These are phyloP conservation scores for Colletes latitarsis DNA, from an alignment of 1,140 invertebrate species.

Conservation along the genomic window DNA sequence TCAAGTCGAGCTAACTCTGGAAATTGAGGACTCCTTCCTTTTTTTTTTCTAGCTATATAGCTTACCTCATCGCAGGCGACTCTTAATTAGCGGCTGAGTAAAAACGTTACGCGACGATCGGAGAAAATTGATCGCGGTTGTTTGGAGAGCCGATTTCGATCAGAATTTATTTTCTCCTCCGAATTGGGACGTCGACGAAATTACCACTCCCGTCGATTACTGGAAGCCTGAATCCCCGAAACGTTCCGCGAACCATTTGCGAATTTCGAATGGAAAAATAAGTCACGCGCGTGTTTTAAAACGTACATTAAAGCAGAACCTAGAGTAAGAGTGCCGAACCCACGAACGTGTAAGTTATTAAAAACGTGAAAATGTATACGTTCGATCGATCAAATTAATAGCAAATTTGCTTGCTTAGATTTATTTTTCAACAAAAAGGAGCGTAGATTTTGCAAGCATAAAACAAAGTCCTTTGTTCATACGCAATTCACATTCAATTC, in stretches of 20 bases:
- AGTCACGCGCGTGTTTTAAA: too few relatives aligned
- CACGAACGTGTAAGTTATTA: too few relatives aligned
- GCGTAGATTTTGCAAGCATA: too few relatives aligned
- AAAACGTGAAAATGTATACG: too few relatives aligned
- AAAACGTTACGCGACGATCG: not conserved
- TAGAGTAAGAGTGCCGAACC: too few relatives aligned
- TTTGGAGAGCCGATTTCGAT: not conserved
- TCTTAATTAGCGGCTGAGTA: conserved; percentile 6
- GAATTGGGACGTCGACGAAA: not conserved
- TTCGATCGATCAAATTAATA: too few relatives aligned
- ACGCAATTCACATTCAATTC: too few relatives aligned
- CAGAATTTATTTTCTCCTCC: not conserved
- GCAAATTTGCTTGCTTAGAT: too few relatives aligned
- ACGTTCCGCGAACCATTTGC: too few relatives aligned
- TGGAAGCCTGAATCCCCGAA: not conserved
- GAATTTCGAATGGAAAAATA: not conserved
- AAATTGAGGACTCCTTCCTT: not conserved
- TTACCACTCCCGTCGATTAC: not conserved
- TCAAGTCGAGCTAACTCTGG: not conserved
- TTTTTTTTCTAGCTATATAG: not conserved
- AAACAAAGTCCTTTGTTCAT: too few relatives aligned
- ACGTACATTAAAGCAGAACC: too few relatives aligned
- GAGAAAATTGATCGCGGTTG: not conserved
- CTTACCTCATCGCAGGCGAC: not conserved
- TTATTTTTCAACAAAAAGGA: too few relatives aligned